Percentiles rank a stretch among this genome's conserved stretches.
Conservation (phyloP, 2,888 invertebrate species). For the Falcaria lacertinaria region DNA sequence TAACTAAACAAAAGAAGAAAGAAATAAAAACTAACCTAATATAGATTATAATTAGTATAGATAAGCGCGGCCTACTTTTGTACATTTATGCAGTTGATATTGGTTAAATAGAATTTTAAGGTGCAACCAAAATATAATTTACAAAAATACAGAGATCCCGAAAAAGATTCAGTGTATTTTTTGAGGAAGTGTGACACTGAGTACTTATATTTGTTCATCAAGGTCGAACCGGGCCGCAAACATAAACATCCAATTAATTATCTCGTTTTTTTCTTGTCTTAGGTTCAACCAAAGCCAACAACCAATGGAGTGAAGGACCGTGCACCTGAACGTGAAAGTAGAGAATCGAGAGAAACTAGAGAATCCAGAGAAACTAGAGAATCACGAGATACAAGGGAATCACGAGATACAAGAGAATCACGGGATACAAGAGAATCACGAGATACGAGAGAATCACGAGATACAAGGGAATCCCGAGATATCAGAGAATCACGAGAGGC, state of each 20-base stretch:
- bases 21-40: too few relatives aligned
- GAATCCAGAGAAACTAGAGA: conserved; percentile 27
- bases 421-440: conserved; percentile 33
- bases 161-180: too few relatives aligned
- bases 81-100: too few relatives aligned
- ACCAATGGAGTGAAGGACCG: conserved; percentile 73
- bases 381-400: conserved; percentile 32
- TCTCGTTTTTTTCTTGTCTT: conserved; percentile 39
- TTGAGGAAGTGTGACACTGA: too few relatives aligned
- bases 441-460: conserved; percentile 33
- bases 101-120: too few relatives aligned
- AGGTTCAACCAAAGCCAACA: conserved; percentile 72
- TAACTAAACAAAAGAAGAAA: too few relatives aligned
- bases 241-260: conserved; percentile 17
- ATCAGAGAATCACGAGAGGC: conserved; percentile 33
- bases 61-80: too few relatives aligned
- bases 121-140: too few relatives aligned
- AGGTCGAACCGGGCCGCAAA: too few relatives aligned
- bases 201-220: too few relatives aligned
- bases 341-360: conserved; percentile 24
- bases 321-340: conserved; percentile 47
- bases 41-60: too few relatives aligned
- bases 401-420: conserved; percentile 25
- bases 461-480: conserved; percentile 20
- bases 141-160: too few relatives aligned